A percentile compares a stretch with the other conserved stretches of the same genome.
phyloP scores from a whole-genome alignment of 2,113 vertebrate genomes.

The Petaurus breviceps region DNA sequence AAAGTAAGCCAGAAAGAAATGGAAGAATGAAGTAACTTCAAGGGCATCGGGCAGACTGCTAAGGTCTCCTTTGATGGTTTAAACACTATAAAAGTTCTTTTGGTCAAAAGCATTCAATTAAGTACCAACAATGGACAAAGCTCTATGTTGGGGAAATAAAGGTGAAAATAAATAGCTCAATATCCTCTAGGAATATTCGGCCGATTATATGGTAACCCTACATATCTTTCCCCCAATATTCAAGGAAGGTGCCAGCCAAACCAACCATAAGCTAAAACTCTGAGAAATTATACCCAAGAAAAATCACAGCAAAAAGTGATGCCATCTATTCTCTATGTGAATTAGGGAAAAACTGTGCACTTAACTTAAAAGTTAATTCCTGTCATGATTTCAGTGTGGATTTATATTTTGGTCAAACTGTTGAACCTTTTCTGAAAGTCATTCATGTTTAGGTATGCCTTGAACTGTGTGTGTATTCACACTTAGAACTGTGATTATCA shows the following conservation, averaged over 20 bases:
- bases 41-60: background rate
- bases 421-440: slow-evolving; percentile 13
- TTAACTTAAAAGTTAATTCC: slow-evolving; percentile 44
- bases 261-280: background rate
- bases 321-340: background rate
- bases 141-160: background rate
- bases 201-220: background rate
- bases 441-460: background rate
- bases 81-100: background rate
- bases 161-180: background rate
- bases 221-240: background rate
- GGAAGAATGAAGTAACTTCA: background rate
- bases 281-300: background rate
- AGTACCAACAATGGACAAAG: background rate
- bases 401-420: slow-evolving; percentile 5
- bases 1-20: background rate
- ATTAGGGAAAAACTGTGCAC: slow-evolving; percentile 39
- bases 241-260: background rate
- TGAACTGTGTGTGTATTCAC: background rate
- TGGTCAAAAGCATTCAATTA: background rate
- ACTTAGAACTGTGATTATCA: too few relatives aligned
- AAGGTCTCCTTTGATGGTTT: background rate
- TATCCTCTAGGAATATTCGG: background rate
- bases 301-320: too few relatives aligned
- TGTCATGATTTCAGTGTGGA: slow-evolving; percentile 16